phyloP scores from a whole-genome alignment of 2,797 vertebrate species.

The Tamandua tetradactyla region DNA sequence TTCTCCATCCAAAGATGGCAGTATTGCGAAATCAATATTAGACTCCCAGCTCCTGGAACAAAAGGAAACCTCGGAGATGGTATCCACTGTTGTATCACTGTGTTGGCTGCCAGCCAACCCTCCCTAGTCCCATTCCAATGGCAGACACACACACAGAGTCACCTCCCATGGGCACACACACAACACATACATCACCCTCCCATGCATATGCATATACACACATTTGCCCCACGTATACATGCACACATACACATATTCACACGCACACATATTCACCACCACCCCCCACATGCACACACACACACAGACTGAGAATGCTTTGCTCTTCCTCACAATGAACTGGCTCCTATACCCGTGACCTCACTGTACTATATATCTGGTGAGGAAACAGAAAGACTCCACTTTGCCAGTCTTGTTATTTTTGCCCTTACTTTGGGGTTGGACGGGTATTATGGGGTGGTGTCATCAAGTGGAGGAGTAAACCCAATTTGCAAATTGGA shows the following conservation, averaged over 20 bases:
- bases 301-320: not conserved
- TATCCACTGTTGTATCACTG: not conserved
- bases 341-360: not conserved
- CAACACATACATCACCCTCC: not conserved
- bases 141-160: not conserved
- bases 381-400: not conserved
- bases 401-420: not conserved
- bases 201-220: not conserved
- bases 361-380: not conserved
- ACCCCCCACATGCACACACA: not conserved
- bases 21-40: slow-evolving; percentile 42
- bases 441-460: not conserved
- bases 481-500: not conserved
- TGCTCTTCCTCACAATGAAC: not conserved
- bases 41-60: not conserved
- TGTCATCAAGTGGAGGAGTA: not conserved
- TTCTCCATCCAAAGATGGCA: slow-evolving; percentile 1
- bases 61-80: not conserved
- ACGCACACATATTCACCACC: not conserved
- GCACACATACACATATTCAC: not conserved
- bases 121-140: not conserved
- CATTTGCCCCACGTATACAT: not conserved
- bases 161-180: not conserved
- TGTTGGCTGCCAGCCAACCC: not conserved
- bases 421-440: not conserved